These are phyloP conservation scores for Eurois occulta DNA, from an alignment of 2,888 invertebrate genomes.

Conservation along the genomic window DNA sequence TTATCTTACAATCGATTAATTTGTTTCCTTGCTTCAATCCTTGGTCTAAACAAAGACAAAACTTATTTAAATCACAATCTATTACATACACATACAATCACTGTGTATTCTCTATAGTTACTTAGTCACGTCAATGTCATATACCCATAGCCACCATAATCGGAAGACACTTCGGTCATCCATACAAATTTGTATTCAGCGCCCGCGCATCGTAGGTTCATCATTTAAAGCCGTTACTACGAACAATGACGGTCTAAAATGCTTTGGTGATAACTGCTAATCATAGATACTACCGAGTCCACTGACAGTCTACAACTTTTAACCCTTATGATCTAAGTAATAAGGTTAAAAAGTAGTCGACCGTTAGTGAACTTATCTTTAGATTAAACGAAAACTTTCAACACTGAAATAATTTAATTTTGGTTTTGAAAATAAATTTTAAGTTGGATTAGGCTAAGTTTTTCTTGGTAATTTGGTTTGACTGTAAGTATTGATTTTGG, in stretches of 20 bases:
- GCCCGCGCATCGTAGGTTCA: constrained; percentile 49
- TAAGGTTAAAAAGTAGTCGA: no score
- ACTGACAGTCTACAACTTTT: no score
- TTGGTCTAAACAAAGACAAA: background rate
- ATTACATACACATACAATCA: constrained; percentile 22
- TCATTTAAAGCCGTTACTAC: constrained; percentile 55
- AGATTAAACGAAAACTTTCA: background rate
- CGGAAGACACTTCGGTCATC: constrained; percentile 48
- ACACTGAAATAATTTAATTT: constrained; percentile 22
- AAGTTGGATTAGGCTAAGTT: background rate
- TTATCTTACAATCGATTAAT: background rate
- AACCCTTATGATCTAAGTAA: no score
- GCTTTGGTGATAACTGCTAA: constrained; percentile 41
- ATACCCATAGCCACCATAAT: constrained; percentile 55
- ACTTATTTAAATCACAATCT: constrained; percentile 29
- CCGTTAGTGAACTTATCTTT: no score
- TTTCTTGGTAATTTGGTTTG: constrained; percentile 4
- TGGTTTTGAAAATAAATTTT: constrained; percentile 11
- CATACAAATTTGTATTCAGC: constrained; percentile 61
- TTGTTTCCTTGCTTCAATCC: background rate
- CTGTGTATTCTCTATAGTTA: constrained; percentile 26
- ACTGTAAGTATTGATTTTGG: constrained; percentile 13
- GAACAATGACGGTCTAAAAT: constrained; percentile 55
- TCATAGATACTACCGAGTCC: background rate
- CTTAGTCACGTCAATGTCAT: constrained; percentile 61